Percentiles rank a stretch among this genome's conserved stretches.
These are phyloP conservation scores for Teleopsis dalmanni DNA, from an alignment of 1,140 invertebrate species.

Conservation along the genomic window DNA sequence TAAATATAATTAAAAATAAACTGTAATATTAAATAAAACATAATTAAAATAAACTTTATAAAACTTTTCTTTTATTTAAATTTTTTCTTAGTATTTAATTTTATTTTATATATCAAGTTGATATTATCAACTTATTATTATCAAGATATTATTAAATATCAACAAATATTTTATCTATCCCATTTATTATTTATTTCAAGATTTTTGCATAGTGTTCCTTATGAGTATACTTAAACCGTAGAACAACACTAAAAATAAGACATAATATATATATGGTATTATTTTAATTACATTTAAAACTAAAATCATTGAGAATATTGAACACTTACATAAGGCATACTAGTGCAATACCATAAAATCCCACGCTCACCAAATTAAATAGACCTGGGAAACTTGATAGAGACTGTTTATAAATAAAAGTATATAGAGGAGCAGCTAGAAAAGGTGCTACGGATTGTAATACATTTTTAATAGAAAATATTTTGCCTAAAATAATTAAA, in stretches of 20 bases:
- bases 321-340: constrained; percentile 48
- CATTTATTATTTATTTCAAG: constrained; percentile 20
- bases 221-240: constrained; percentile 31
- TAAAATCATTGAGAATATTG: constrained; percentile 10
- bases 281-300: constrained; percentile 12
- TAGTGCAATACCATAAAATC: constrained; percentile 40
- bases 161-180: too few species aligned
- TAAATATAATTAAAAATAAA: too few species aligned
- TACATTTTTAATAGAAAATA: constrained; percentile 56
- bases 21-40: too few species aligned
- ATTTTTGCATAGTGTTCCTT: constrained; percentile 34
- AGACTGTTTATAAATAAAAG: constrained; percentile 52
- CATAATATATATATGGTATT: constrained; percentile 7
- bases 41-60: too few species aligned
- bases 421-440: constrained; percentile 53
- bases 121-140: too few species aligned
- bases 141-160: too few species aligned
- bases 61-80: not conserved
- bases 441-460: constrained; percentile 56
- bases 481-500: constrained; percentile 45
- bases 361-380: constrained; percentile 50
- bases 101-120: not conserved
- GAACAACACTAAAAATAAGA: constrained; percentile 22
- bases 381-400: constrained; percentile 49
- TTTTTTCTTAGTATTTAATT: not conserved